These are phyloP conservation scores for Ashinkailepas kermadecensis DNA, from an alignment of 2,888 invertebrate species.

Conservation along the genomic window DNA sequence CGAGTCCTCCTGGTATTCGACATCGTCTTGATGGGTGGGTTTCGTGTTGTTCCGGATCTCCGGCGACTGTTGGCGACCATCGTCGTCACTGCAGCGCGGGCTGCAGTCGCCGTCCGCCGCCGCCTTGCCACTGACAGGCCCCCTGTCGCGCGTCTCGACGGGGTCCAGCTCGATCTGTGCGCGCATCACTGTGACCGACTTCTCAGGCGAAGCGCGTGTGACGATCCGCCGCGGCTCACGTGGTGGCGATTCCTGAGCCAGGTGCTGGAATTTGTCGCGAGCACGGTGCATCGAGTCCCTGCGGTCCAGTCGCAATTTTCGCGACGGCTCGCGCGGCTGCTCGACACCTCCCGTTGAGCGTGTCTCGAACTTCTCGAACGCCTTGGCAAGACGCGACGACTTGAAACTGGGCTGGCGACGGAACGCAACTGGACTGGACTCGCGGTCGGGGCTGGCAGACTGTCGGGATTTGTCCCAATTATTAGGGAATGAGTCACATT, in stretches of 20 bases:
- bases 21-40: background rate
- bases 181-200: background rate
- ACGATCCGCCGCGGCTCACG: background rate
- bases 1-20: constrained; percentile 6
- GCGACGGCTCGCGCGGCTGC: background rate
- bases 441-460: background rate
- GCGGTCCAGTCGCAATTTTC: background rate
- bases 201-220: background rate
- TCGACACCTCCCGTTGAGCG: background rate
- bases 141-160: no score
- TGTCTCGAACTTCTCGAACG: constrained; percentile 8
- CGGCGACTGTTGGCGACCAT: no score
- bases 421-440: background rate
- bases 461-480: no score
- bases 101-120: no score
- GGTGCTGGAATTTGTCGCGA: background rate
- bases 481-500: no score
- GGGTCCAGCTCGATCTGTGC: background rate
- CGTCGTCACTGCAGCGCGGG: no score
- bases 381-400: background rate
- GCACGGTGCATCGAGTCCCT: constrained; percentile 3
- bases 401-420: constrained; percentile 4
- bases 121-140: no score
- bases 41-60: no score
- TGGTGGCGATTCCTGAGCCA: background rate